Evolutionary conservation across 1,140 invertebrate genomes (phyloP), one percentile per base, ranked within the genome.

Genomic region (Drosophila truncata): DNA sequence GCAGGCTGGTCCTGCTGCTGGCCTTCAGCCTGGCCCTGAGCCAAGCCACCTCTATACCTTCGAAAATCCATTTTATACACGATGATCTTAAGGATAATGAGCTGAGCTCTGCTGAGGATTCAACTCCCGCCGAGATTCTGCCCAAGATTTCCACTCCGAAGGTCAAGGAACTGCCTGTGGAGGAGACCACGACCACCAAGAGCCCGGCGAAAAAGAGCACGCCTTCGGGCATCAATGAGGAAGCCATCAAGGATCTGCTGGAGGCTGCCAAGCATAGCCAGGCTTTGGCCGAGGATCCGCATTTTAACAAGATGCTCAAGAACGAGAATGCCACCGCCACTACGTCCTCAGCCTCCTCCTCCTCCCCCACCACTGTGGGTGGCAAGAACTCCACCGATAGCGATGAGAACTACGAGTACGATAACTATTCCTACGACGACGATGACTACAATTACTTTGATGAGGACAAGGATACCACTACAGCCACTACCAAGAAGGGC

Each of bases 1-100:
- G 66, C 66, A 70, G 85, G 83, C 91, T 92, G 85, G 91, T 91
- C 72, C 80, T 92, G 76, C 70, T 92, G 76, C 69, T 92, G 69
- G 69, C 80, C 55, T 61, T 92, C 70, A 77, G 79, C 6, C 65
- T 91, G 67, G 66, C 62, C 20, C 59, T 74, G 8, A 72, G 77
- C 46, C 65, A 72, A 4, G 60, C 87, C 20, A 81, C 39, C 57
- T 35, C 76, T 10, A 20, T 55, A 41, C 41, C 70, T 29, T 27
- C 69, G 5, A 46, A 46, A 8, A 33, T 72, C 14, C 63, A 80
- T 33, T 49, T 54, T 8, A 4, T 80, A 13, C 54, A 73, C 27
- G 82, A 87, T 39, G 79, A 87, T 54, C 6, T 73, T 8, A 14
- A 67, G 49, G 78, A 82, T 52, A 87, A 85, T 41, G 78, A 86